Conservation (phyloP, 2,888 invertebrate species). For the Lochmaea crataegi region DNA sequence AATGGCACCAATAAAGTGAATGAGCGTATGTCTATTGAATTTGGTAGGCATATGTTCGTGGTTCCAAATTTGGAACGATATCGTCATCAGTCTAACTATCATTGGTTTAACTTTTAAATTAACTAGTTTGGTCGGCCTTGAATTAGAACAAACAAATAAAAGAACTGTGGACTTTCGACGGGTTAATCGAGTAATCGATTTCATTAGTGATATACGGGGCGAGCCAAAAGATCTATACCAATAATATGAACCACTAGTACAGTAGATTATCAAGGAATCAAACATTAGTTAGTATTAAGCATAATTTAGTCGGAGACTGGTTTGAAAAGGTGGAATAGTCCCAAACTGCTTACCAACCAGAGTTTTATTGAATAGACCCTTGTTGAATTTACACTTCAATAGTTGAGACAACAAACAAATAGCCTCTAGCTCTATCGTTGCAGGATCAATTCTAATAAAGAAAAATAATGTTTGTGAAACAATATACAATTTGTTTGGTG, state of each 20-base stretch:
- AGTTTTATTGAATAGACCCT: too few relatives aligned
- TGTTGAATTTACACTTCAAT: too few relatives aligned
- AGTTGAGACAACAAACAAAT: too few relatives aligned
- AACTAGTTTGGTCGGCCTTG: conserved; percentile 54
- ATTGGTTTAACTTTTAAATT: conserved; percentile 50
- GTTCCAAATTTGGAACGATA: conserved; percentile 48
- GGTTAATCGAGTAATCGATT: neutral
- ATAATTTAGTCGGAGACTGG: too few relatives aligned
- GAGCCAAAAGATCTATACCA: neutral
- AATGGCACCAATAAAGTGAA: conserved; percentile 50
- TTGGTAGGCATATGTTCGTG: conserved; percentile 43
- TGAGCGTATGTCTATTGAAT: conserved; percentile 39
- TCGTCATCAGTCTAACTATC: conserved; percentile 41
- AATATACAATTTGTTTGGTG: too few relatives aligned
- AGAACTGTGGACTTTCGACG: conserved; percentile 40
- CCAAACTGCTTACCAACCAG: too few relatives aligned
- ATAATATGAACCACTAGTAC: neutral
- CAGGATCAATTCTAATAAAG: too few relatives aligned
- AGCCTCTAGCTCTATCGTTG: too few relatives aligned
- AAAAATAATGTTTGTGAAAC: too few relatives aligned
- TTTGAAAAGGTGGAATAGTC: too few relatives aligned
- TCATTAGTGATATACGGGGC: neutral
- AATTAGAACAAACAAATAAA: conserved; percentile 55
- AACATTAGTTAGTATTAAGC: too few relatives aligned
- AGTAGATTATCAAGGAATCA: too few relatives aligned